A percentile compares a stretch with the other conserved stretches of the same genome.
phyloP scores from a whole-genome alignment of 2,113 vertebrate species.

The Petroica traversi region DNA sequence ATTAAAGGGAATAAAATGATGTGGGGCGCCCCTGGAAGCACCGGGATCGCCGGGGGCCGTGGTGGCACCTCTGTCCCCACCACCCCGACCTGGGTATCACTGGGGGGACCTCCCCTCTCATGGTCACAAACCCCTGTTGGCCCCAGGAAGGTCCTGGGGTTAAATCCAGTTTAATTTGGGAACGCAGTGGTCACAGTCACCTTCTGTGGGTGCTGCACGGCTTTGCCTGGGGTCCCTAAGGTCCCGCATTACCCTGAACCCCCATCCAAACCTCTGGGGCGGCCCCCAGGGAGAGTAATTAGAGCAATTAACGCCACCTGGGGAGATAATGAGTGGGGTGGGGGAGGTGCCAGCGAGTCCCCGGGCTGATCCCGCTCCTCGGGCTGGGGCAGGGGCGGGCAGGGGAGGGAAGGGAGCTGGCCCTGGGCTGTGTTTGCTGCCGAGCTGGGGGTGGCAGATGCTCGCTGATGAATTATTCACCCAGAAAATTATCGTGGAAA shows the following conservation, averaged over 20 bases:
- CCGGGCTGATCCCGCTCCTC: neutral
- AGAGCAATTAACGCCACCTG: neutral
- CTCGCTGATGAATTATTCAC: neutral
- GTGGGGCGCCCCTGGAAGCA: neutral
- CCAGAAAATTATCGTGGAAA: neutral
- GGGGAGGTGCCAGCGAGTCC: accelerated
- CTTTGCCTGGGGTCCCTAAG: neutral
- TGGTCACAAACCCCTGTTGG: accelerated
- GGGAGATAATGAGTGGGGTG: accelerated
- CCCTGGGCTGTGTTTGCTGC: neutral
- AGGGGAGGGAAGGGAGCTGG: neutral
- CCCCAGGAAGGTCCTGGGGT: neutral
- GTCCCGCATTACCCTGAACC: accelerated
- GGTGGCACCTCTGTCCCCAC: neutral
- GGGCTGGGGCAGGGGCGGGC: neutral
- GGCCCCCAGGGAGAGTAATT: neutral
- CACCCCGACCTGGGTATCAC: neutral
- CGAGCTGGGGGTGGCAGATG: neutral
- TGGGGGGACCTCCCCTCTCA: accelerated
- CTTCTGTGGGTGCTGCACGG: accelerated
- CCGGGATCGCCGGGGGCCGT: accelerated
- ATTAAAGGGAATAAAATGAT: neutral
- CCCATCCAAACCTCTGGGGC: neutral
- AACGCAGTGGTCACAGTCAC: accelerated
- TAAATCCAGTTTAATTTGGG: neutral